Evolutionary conservation across 2,888 invertebrate genomes (phyloP).

Genomic region (Agrotis ipsilon): DNA sequence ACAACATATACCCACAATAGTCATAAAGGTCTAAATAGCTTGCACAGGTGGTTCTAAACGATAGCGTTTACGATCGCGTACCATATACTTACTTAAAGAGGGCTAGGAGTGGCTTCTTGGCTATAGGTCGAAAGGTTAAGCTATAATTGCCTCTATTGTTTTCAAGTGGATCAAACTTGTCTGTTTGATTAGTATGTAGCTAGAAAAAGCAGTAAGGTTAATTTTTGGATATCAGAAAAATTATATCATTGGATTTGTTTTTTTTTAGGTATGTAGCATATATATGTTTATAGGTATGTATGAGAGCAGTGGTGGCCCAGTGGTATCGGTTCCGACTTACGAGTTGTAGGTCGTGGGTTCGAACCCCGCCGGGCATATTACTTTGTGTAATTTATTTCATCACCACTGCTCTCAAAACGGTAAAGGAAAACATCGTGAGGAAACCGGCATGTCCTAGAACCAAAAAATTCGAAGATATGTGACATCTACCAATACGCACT

Average conservation of each 20-base stretch:
- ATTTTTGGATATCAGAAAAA: neutral
- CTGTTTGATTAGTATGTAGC: constrained; percentile 1
- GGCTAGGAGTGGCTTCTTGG: constrained; percentile 29
- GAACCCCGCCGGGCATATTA: too few species aligned
- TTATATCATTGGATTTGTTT: neutral
- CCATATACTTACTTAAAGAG: constrained; percentile 1
- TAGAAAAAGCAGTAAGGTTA: neutral
- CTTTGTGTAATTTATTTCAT: too few species aligned
- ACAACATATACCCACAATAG: constrained; percentile 18
- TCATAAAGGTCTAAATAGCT: constrained; percentile 26
- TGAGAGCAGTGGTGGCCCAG: too few species aligned
- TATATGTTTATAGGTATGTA: too few species aligned
- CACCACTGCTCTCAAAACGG: too few species aligned
- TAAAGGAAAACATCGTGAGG: too few species aligned
- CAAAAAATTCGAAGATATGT: too few species aligned
- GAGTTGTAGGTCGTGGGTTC: too few species aligned
- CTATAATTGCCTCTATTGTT: constrained; percentile 29
- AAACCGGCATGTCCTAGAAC: too few species aligned
- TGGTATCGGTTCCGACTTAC: too few species aligned
- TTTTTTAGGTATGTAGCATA: too few species aligned
- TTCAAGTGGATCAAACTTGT: neutral
- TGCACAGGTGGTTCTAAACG: constrained; percentile 35
- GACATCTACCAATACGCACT: too few species aligned
- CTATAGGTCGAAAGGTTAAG: constrained; percentile 24
- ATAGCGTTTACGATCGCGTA: constrained; percentile 40